Evolutionary conservation across 2,797 vertebrate genomes (phyloP).

Genomic region (Acrossocheilus wenchowensis): DNA sequence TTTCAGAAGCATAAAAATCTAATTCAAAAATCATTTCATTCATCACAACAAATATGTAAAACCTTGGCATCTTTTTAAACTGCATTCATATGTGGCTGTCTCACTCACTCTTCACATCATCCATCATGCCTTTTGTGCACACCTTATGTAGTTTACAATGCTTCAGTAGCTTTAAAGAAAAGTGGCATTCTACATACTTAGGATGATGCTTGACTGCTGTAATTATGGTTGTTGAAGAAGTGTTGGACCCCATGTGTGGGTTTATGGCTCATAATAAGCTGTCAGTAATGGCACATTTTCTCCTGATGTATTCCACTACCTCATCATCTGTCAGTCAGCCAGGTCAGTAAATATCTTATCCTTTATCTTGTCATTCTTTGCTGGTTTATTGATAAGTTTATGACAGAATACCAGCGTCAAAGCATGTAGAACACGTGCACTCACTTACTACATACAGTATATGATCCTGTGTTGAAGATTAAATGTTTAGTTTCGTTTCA

Average conservation of each 20-base stretch:
- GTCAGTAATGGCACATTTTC: conserved; percentile 20
- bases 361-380: conserved; percentile 15
- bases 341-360: conserved; percentile 20
- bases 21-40: conserved; percentile 11
- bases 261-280: conserved; percentile 18
- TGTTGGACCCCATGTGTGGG: background rate
- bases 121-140: conserved; percentile 36
- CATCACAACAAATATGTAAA: conserved; percentile 24
- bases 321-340: conserved; percentile 4
- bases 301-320: conserved; percentile 1
- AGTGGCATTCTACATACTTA: background rate
- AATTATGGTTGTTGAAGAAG: background rate
- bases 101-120: conserved; percentile 39
- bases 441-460: background rate
- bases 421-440: background rate
- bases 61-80: conserved; percentile 16
- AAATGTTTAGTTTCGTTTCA: background rate
- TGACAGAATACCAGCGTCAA: background rate
- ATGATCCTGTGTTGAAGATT: background rate
- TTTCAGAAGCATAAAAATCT: background rate
- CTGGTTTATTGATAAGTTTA: conserved; percentile 1
- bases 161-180: background rate
- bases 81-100: conserved; percentile 15
- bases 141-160: background rate
- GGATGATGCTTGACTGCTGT: background rate